Conservation (phyloP, 2,888 invertebrate genomes). For the Cryptocephalus primarius region DNA sequence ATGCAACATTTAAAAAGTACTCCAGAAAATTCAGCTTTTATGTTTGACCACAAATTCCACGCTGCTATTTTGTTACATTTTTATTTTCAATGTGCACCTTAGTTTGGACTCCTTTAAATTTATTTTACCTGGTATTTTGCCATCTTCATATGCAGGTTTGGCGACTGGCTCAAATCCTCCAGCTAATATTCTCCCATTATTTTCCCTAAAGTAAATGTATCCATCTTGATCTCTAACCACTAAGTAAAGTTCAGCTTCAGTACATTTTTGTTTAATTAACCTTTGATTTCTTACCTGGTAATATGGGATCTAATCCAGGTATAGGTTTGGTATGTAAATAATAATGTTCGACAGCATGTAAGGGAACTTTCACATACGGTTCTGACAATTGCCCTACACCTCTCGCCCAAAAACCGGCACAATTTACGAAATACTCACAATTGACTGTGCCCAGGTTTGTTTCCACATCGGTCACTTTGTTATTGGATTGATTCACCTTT, state of each 20-base stretch:
- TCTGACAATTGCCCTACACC: slow-evolving; percentile 76
- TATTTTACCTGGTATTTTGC: slow-evolving; percentile 46
- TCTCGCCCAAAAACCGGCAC: slow-evolving; percentile 91
- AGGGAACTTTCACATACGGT: slow-evolving; percentile 79
- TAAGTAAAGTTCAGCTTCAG: slow-evolving; percentile 19
- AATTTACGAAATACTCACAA: slow-evolving; percentile 90
- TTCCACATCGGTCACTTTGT: slow-evolving; percentile 61
- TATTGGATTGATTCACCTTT: slow-evolving; percentile 53
- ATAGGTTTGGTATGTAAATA: slow-evolving; percentile 82
- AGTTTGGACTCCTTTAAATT: not conserved
- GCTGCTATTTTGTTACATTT: too few species aligned
- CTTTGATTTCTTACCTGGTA: slow-evolving; percentile 52
- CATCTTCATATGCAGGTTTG: slow-evolving; percentile 81
- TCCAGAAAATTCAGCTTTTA: not conserved
- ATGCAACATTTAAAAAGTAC: not conserved
- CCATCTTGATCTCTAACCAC: slow-evolving; percentile 84
- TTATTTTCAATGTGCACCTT: too few species aligned
- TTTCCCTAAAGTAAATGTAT: slow-evolving; percentile 74
- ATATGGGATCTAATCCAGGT: slow-evolving; percentile 61
- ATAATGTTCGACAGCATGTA: slow-evolving; percentile 89
- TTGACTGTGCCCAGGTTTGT: slow-evolving; percentile 65
- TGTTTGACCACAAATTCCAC: too few species aligned
- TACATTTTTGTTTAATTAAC: not conserved
- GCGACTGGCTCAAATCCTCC: slow-evolving; percentile 88
- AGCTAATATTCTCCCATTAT: slow-evolving; percentile 72